Percentiles rank a stretch among this genome's conserved stretches.
Conservation (phyloP, 2,888 invertebrate genomes). For the Thalpophila matura region DNA sequence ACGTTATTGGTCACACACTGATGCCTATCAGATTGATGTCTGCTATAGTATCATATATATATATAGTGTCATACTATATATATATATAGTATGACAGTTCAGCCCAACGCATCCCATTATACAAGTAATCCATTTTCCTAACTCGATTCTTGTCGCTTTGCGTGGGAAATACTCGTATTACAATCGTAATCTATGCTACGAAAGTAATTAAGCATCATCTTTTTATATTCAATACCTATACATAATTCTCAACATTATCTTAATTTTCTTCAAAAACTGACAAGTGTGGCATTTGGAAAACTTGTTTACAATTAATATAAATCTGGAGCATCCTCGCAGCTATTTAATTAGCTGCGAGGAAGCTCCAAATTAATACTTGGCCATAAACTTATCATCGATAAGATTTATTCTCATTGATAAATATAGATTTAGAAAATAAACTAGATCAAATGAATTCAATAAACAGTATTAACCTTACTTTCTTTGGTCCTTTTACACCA, state of each 20-base stretch:
- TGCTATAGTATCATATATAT: constrained; percentile 24
- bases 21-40: constrained; percentile 41
- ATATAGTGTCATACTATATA: too few relatives aligned
- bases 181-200: too few relatives aligned
- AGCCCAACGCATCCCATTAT: constrained; percentile 33
- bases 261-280: too few relatives aligned
- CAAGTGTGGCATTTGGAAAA: too few relatives aligned
- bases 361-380: too few relatives aligned
- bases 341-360: too few relatives aligned
- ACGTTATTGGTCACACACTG: constrained; percentile 14
- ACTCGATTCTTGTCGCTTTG: constrained; percentile 20
- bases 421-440: constrained; percentile 11
- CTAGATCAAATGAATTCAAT: constrained; percentile 38
- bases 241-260: too few relatives aligned
- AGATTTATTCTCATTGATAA: not conserved
- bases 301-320: too few relatives aligned
- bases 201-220: too few relatives aligned
- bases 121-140: constrained; percentile 38
- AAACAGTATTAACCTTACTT: constrained; percentile 54
- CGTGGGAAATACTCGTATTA: too few relatives aligned
- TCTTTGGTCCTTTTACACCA: constrained; percentile 55
- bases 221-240: too few relatives aligned
- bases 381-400: not conserved
- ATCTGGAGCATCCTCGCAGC: too few relatives aligned
- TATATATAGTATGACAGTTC: constrained; percentile 49